These are phyloP conservation scores for Ametastegia equiseti DNA, from an alignment of 2,888 invertebrate genomes.

Conservation along the genomic window DNA sequence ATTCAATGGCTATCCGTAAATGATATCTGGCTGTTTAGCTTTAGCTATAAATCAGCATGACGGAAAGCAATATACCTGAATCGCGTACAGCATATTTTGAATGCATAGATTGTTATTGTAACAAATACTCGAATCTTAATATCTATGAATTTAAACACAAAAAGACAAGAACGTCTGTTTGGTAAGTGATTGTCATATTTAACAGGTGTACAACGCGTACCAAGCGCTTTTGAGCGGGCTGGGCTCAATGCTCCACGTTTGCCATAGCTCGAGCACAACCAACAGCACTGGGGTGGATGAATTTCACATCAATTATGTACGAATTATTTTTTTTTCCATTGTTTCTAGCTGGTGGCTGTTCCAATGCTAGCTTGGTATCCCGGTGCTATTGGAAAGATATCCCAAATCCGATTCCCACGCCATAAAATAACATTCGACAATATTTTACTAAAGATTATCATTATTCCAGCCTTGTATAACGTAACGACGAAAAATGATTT, in stretches of 20 bases:
- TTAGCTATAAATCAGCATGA: constrained; percentile 12
- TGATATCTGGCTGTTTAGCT: background rate
- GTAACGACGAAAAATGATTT: constrained; percentile 1
- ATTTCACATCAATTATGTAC: constrained; percentile 73
- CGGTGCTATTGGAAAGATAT: constrained; percentile 58
- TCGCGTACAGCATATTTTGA: constrained; percentile 22
- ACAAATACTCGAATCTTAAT: background rate
- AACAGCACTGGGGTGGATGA: constrained; percentile 64
- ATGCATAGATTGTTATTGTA: constrained; percentile 20
- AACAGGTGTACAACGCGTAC: constrained; percentile 83
- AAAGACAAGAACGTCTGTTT: constrained; percentile 46
- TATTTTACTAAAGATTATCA: constrained; percentile 50
- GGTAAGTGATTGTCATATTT: constrained; percentile 61
- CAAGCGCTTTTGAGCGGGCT: constrained; percentile 82
- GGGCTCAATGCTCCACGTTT: constrained; percentile 83
- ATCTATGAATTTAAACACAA: constrained; percentile 31
- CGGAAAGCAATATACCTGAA: background rate
- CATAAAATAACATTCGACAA: constrained; percentile 55
- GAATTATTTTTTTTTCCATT: constrained; percentile 60
- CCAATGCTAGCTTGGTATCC: constrained; percentile 71
- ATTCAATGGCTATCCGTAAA: constrained; percentile 12
- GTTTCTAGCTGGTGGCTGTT: constrained; percentile 63
- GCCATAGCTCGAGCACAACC: constrained; percentile 77
- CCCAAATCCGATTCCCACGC: constrained; percentile 52
- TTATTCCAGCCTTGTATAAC: constrained; percentile 30